A percentile compares a stretch with the other conserved stretches of the same genome.
Conservation (phyloP, 2,888 invertebrate species). For the Ptychoptera albimana region DNA sequence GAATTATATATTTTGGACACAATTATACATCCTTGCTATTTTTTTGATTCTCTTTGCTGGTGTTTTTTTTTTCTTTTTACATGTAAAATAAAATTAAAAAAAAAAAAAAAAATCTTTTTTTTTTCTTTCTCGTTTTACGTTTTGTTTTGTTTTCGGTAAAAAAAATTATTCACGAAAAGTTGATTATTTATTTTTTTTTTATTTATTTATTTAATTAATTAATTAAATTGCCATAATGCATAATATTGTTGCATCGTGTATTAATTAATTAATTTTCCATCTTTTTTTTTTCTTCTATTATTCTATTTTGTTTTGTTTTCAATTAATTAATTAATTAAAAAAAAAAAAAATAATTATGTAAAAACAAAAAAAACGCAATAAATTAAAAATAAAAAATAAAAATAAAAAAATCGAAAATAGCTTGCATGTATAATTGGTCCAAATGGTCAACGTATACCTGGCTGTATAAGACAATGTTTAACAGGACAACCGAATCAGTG, state of each 20-base stretch:
- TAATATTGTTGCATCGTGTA: no score
- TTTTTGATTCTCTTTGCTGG: not conserved
- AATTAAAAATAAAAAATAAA: not conserved
- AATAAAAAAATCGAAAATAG: conserved; percentile 23
- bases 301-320: conserved; percentile 14
- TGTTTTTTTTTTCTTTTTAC: no score
- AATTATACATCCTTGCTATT: not conserved
- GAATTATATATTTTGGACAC: no score
- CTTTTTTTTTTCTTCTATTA: conserved; percentile 11
- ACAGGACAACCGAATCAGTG: conserved; percentile 33
- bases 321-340: not conserved
- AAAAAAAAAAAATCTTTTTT: not conserved
- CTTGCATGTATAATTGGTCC: conserved; percentile 33
- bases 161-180: conserved; percentile 23
- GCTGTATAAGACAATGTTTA: conserved; percentile 34
- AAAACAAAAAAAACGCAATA: conserved; percentile 1
- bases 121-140: not conserved
- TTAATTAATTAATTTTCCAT: conserved; percentile 5
- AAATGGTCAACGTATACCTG: conserved; percentile 31
- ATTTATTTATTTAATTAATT: not conserved
- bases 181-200: conserved; percentile 20
- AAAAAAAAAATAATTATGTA: not conserved
- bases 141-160: no score
- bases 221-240: not conserved
- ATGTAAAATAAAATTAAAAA: no score